phyloP scores from a whole-genome alignment of 2,888 invertebrate genomes.

The Stratiomys singularior region DNA sequence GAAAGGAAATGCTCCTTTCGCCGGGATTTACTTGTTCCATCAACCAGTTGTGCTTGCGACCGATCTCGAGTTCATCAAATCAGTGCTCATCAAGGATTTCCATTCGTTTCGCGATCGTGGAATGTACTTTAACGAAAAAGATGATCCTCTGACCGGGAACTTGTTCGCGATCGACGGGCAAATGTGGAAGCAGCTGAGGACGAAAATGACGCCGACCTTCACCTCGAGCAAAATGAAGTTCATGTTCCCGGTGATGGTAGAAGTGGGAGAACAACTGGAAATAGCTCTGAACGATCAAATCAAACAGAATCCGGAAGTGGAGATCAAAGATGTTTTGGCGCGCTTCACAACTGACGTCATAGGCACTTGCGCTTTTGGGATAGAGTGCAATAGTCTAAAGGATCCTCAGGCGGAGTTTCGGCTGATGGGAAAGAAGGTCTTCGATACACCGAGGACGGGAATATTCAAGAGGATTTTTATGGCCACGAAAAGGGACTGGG shows the following conservation, averaged over 20 bases:
- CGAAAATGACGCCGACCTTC: conserved; percentile 67
- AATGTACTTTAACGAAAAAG: conserved; percentile 59
- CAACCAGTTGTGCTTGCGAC: conserved; percentile 50
- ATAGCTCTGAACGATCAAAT: conserved; percentile 52
- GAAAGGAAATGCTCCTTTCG: conserved; percentile 52
- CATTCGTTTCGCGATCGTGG: conserved; percentile 62
- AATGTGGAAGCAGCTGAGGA: conserved; percentile 66
- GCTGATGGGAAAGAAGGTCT: conserved; percentile 55
- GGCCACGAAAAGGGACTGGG: conserved; percentile 47
- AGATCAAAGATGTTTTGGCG: conserved; percentile 64
- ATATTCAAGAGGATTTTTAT: conserved; percentile 40
- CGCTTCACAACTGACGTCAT: conserved; percentile 68
- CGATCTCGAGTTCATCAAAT: conserved; percentile 56
- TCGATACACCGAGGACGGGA: conserved; percentile 51
- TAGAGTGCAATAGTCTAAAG: conserved; percentile 65
- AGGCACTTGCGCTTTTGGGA: conserved; percentile 66
- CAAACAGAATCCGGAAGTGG: conserved; percentile 54
- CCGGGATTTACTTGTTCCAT: conserved; percentile 34
- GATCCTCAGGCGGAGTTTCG: conserved; percentile 64
- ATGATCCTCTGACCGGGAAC: conserved; percentile 63
- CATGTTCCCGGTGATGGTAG: conserved; percentile 59
- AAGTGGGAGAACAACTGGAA: conserved; percentile 52
- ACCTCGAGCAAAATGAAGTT: conserved; percentile 66
- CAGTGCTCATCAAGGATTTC: conserved; percentile 64
- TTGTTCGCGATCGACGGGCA: conserved; percentile 62